Evolutionary conservation across 2,113 vertebrate species (phyloP).

Genomic region (Odocoileus hemionus): DNA sequence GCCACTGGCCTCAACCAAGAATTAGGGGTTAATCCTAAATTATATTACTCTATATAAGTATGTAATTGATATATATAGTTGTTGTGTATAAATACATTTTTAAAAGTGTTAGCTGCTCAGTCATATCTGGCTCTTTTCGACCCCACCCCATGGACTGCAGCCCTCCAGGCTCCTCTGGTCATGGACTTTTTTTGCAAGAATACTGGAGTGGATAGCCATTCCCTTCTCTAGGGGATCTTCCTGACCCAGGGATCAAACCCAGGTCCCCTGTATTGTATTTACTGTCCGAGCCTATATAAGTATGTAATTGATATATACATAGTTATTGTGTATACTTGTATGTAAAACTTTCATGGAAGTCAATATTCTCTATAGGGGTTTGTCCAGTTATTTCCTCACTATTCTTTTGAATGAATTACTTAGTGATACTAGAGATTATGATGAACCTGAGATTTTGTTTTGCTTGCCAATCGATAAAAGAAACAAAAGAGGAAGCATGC

Average conservation of each 20-base stretch:
- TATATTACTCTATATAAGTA: neutral
- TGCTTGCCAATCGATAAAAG: neutral
- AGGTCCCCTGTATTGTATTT: neutral
- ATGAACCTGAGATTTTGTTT: neutral
- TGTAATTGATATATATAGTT: neutral
- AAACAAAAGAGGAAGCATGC: neutral
- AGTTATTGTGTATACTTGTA: neutral
- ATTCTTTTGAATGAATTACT: neutral
- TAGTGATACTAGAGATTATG: neutral
- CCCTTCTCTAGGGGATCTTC: neutral
- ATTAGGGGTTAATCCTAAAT: neutral
- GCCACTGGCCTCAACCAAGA: neutral
- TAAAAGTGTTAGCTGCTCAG: neutral
- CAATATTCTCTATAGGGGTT: neutral
- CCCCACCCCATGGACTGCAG: neutral
- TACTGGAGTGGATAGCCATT: neutral
- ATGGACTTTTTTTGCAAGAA: accelerated
- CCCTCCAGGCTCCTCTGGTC: neutral
- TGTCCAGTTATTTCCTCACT: neutral
- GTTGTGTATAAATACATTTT: neutral
- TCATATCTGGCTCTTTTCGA: neutral
- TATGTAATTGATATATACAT: neutral
- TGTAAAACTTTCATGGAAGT: neutral
- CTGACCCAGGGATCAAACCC: neutral
- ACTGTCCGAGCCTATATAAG: neutral